These are phyloP conservation scores for Syngnathoides biaculeatus DNA, from an alignment of 2,113 vertebrate species.

Conservation along the genomic window DNA sequence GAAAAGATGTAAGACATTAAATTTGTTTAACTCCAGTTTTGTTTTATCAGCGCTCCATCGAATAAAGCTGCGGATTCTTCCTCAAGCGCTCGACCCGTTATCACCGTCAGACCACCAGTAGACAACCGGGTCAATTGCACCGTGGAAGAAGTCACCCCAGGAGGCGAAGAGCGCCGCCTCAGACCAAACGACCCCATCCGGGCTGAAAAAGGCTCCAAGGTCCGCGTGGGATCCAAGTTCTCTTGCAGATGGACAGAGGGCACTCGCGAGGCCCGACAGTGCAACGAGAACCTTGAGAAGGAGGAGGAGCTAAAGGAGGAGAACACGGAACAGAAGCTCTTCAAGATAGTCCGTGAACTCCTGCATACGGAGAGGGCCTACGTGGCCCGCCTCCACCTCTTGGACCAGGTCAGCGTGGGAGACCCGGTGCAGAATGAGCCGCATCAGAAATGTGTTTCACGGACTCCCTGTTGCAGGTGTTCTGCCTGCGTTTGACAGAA, in stretches of 20 bases:
- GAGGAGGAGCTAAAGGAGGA: constrained; percentile 30
- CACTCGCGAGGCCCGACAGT: neutral
- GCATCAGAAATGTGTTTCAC: neutral
- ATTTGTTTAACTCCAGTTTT: neutral
- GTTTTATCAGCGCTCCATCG: constrained; percentile 27
- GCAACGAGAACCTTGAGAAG: constrained; percentile 11
- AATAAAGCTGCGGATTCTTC: constrained; percentile 13
- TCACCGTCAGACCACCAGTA: neutral
- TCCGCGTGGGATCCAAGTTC: constrained; percentile 13
- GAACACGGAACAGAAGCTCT: constrained; percentile 69
- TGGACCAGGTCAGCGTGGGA: constrained; percentile 75
- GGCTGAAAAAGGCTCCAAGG: neutral
- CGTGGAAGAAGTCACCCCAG: neutral
- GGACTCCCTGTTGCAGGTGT: constrained; percentile 67
- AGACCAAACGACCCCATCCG: neutral
- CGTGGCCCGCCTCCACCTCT: constrained; percentile 79
- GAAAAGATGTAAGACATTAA: too few species aligned
- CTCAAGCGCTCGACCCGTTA: constrained; percentile 2
- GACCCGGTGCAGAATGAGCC: neutral
- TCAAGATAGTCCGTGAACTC: constrained; percentile 76
- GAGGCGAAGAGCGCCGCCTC: neutral
- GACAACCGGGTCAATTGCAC: neutral
- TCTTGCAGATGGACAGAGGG: constrained; percentile 31
- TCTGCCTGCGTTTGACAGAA: constrained; percentile 76
- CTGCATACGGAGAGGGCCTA: constrained; percentile 85